Evolutionary conservation across 2,888 invertebrate species (phyloP).

Genomic region (Drepana falcataria): DNA sequence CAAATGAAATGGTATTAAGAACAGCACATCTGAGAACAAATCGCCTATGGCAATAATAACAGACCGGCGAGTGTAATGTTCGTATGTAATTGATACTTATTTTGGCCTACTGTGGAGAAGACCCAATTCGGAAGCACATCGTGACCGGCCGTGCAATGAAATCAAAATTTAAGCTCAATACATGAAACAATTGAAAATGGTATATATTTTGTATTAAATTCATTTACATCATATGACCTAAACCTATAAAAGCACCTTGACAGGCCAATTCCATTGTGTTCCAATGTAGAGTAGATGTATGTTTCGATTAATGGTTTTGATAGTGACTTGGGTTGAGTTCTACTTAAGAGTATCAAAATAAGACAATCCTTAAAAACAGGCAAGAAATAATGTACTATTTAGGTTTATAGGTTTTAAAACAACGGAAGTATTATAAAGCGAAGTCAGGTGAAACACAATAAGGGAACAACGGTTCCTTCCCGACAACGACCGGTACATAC

Average conservation of each 20-base stretch:
- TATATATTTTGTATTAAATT: too few relatives aligned
- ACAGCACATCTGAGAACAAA: constrained; percentile 30
- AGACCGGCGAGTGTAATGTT: constrained; percentile 38
- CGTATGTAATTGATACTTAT: constrained; percentile 49
- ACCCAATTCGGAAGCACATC: constrained; percentile 49
- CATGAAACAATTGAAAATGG: too few relatives aligned
- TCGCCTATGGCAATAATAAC: constrained; percentile 51
- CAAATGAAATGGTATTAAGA: constrained; percentile 30
- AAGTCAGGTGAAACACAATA: constrained; percentile 20
- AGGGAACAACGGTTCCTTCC: constrained; percentile 13
- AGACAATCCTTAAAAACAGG: too few relatives aligned
- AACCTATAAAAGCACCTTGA: too few relatives aligned
- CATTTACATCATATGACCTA: too few relatives aligned
- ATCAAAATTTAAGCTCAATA: constrained; percentile 47
- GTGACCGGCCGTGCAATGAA: constrained; percentile 59
- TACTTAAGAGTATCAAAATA: too few relatives aligned
- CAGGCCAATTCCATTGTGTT: too few relatives aligned
- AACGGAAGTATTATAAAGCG: not conserved
- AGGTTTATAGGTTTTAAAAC: not conserved
- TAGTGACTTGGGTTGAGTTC: too few relatives aligned
- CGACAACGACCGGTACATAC: constrained; percentile 28
- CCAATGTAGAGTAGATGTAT: too few relatives aligned
- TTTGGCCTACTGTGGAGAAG: constrained; percentile 45
- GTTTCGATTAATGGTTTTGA: too few relatives aligned
- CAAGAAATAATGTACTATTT: too few relatives aligned